Percentiles rank a stretch among this genome's conserved stretches.
These are phyloP conservation scores for Stomatorhinus walkeri DNA, from an alignment of 2,797 vertebrate genomes.

Conservation along the genomic window DNA sequence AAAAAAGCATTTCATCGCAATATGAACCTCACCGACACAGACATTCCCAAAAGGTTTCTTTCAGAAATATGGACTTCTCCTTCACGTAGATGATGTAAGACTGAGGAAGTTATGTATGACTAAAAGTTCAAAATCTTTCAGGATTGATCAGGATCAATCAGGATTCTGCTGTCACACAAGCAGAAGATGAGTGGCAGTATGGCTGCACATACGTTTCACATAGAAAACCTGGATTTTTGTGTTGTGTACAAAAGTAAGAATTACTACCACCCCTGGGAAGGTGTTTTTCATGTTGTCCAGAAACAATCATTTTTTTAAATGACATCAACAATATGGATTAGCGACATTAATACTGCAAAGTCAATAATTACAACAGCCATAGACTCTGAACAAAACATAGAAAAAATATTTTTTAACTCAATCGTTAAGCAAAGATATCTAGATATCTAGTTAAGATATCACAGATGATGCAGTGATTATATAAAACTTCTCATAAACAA, in stretches of 20 bases:
- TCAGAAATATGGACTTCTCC: background rate
- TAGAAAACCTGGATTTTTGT: background rate
- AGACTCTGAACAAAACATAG: background rate
- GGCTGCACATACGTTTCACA: background rate
- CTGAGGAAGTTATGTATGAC: background rate
- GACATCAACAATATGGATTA: background rate
- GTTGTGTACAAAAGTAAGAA: background rate
- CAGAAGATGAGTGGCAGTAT: background rate
- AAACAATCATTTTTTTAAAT: background rate
- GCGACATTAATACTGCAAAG: background rate
- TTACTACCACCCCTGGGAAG: background rate
- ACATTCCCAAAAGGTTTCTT: background rate
- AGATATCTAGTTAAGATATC: background rate
- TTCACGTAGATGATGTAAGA: background rate
- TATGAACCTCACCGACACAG: background rate
- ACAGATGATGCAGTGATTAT: background rate
- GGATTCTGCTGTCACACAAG: background rate
- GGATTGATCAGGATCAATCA: background rate
- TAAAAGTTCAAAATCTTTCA: background rate
- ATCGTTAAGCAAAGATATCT: background rate
- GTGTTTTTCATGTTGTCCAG: background rate
- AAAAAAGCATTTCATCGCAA: background rate
- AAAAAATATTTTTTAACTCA: background rate
- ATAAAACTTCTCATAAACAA: conserved; percentile 5
- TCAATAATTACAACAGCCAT: background rate